A percentile compares a stretch with the other conserved stretches of the same genome.
Evolutionary conservation across 2,113 vertebrate species (phyloP).

Genomic region (Plectropomus leopardus): DNA sequence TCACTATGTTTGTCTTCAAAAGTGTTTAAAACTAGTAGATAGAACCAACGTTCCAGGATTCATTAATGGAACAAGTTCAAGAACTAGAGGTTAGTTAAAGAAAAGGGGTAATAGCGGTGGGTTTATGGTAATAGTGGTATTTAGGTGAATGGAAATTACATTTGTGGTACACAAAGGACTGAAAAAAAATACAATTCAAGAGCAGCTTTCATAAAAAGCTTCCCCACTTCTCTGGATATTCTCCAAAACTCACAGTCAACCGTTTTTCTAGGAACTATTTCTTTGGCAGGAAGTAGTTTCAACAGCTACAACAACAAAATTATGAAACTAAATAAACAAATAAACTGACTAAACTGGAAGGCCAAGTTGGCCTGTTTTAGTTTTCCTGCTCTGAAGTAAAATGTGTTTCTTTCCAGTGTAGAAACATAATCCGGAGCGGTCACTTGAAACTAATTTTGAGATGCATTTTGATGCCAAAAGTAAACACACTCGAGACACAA

Average conservation of each 20-base stretch:
- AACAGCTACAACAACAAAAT: neutral
- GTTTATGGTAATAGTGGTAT: no score
- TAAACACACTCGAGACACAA: conserved; percentile 14
- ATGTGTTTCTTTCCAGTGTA: conserved; percentile 17
- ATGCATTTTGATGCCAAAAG: conserved; percentile 3
- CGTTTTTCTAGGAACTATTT: neutral
- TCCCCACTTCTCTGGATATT: neutral
- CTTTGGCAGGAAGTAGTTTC: neutral
- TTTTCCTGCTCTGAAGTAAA: neutral
- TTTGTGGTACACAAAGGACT: neutral
- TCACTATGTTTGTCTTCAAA: no score
- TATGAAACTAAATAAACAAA: no score
- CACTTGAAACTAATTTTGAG: conserved; percentile 39
- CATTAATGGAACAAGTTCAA: no score
- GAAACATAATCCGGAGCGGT: conserved; percentile 21
- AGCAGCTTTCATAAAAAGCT: neutral
- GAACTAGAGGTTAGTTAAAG: no score
- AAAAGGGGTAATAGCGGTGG: no score
- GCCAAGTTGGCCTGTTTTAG: neutral
- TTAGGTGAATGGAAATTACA: no score
- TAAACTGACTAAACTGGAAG: no score
- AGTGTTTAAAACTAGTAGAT: no score
- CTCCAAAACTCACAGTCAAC: neutral
- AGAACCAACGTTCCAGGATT: no score
- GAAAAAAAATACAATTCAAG: neutral